These are phyloP conservation scores for Phalanger gymnotis DNA, from an alignment of 2,797 vertebrate genomes.

Conservation along the genomic window DNA sequence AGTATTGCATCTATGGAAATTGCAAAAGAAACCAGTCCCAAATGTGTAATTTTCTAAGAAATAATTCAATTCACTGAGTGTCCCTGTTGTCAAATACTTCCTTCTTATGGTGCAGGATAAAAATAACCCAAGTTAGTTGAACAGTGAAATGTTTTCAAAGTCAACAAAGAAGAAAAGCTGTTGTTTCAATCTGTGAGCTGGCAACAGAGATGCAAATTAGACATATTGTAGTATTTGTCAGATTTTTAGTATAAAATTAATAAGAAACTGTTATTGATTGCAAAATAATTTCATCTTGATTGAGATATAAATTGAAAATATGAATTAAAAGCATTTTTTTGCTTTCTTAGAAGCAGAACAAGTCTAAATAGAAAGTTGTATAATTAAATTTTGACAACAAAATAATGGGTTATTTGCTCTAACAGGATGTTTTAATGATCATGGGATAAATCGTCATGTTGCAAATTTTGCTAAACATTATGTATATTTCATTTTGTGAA, in stretches of 20 bases:
- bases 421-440: background rate
- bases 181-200: constrained; percentile 39
- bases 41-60: constrained; percentile 37
- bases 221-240: constrained; percentile 19
- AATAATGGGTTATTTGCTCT: background rate
- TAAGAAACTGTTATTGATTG: background rate
- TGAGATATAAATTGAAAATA: constrained; percentile 41
- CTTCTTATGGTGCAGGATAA: constrained; percentile 31
- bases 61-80: constrained; percentile 11
- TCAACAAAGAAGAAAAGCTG: constrained; percentile 32
- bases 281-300: constrained; percentile 31
- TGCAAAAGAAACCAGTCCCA: constrained; percentile 1
- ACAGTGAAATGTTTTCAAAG: constrained; percentile 58
- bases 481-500: background rate
- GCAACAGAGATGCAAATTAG: constrained; percentile 67
- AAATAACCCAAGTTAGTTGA: constrained; percentile 31
- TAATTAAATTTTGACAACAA: constrained; percentile 21
- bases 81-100: constrained; percentile 33
- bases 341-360: constrained; percentile 22
- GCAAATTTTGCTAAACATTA: background rate
- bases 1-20: constrained; percentile 27
- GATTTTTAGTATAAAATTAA: constrained; percentile 41
- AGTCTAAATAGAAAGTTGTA: constrained; percentile 10
- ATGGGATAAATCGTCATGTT: background rate
- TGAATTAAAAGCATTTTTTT: constrained; percentile 10